A percentile compares a stretch with the other conserved stretches of the same genome.
These are phyloP conservation scores for Micronycteris hirsuta DNA, from an alignment of 2,113 vertebrate genomes.

Conservation along the genomic window DNA sequence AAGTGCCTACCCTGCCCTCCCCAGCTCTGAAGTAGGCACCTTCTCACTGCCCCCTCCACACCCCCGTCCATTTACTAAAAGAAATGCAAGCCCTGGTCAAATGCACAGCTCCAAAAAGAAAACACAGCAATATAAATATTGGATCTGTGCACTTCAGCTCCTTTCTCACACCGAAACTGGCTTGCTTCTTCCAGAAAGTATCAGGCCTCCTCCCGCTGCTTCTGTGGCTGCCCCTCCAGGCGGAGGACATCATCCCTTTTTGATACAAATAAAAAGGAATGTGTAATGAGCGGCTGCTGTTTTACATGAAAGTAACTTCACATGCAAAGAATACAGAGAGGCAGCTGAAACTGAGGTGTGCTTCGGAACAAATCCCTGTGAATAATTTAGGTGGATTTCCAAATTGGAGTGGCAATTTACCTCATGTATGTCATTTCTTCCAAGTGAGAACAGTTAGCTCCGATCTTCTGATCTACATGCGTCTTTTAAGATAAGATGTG, in stretches of 20 bases:
- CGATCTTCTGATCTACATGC: slow-evolving; percentile 77
- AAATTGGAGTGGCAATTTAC: slow-evolving; percentile 76
- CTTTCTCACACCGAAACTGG: slow-evolving; percentile 11
- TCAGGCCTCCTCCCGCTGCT: slow-evolving; percentile 59
- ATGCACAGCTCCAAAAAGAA: not conserved
- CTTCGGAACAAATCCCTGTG: slow-evolving; percentile 80
- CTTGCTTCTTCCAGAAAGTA: slow-evolving; percentile 75
- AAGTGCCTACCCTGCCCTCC: too few species aligned
- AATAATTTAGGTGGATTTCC: slow-evolving; percentile 82
- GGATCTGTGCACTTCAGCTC: not conserved
- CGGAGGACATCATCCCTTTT: slow-evolving; percentile 78
- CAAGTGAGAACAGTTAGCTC: slow-evolving; percentile 77
- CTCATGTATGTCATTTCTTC: slow-evolving; percentile 80
- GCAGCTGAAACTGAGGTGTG: slow-evolving; percentile 79
- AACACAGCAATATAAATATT: not conserved
- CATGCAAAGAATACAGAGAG: slow-evolving; percentile 80
- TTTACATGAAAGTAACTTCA: slow-evolving; percentile 81
- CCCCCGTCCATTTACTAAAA: not conserved
- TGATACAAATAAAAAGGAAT: slow-evolving; percentile 81
- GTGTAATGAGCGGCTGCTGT: slow-evolving; percentile 73
- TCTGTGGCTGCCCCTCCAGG: slow-evolving; percentile 66
- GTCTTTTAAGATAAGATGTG: slow-evolving; percentile 73
- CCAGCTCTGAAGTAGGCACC: not conserved
- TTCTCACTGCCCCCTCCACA: not conserved
- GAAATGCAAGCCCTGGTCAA: not conserved